Conservation (phyloP, 2,888 invertebrate species). For the Globia sparganii region DNA sequence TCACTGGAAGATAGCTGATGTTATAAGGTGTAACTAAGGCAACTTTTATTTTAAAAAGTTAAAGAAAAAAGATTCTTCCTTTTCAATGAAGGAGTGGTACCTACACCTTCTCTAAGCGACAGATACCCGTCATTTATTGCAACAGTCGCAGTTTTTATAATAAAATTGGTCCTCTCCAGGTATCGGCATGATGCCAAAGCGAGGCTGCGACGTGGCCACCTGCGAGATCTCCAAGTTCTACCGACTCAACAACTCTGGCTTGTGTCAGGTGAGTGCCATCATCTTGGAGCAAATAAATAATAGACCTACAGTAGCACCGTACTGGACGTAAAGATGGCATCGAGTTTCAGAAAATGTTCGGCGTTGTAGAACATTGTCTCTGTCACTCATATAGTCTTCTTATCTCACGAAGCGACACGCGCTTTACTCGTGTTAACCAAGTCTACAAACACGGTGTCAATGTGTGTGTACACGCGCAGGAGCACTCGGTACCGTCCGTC, state of each 20-base stretch:
- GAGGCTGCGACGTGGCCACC: slow-evolving; percentile 97
- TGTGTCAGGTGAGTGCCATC: slow-evolving; percentile 93
- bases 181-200: slow-evolving; percentile 99
- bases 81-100: too few species aligned
- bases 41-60: too few species aligned
- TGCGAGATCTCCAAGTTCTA: slow-evolving; percentile 99
- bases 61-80: too few species aligned
- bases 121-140: too few species aligned
- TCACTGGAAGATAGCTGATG: too few species aligned
- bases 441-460: too few species aligned
- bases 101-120: too few species aligned
- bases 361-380: not conserved
- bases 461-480: too few species aligned
- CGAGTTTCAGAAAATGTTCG: not conserved
- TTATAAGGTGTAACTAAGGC: too few species aligned
- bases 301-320: not conserved
- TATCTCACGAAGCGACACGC: not conserved
- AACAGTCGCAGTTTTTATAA: too few species aligned
- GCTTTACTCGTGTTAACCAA: not conserved
- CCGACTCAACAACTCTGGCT: slow-evolving; percentile 97
- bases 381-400: not conserved
- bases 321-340: not conserved
- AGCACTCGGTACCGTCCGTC: too few species aligned
- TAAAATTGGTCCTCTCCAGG: slow-evolving; percentile 72
- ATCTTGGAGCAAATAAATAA: not conserved